Conservation (phyloP, 2,888 invertebrate species). For the Mactromeris polynyma region DNA sequence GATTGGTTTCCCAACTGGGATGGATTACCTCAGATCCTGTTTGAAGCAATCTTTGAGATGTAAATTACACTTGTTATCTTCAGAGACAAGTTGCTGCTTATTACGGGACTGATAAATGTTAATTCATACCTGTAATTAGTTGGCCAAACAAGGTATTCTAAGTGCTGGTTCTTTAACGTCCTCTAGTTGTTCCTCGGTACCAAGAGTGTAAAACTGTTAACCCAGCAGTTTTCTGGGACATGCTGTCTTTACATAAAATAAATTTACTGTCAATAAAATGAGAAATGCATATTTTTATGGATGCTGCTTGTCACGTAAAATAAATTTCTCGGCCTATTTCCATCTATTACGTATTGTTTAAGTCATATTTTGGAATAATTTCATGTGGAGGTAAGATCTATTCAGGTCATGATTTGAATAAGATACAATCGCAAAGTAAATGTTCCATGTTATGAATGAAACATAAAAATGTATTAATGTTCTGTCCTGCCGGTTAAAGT, state of each 20-base stretch:
- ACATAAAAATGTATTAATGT: neutral
- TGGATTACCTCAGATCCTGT: no score
- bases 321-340: neutral
- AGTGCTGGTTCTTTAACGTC: no score
- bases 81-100: no score
- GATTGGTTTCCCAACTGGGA: no score
- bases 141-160: no score
- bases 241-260: neutral
- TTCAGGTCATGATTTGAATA: neutral
- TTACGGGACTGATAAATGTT: no score
- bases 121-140: no score
- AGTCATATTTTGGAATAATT: conserved; percentile 3
- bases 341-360: neutral
- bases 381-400: conserved; percentile 2
- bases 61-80: no score
- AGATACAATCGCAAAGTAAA: neutral
- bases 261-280: conserved; percentile 10
- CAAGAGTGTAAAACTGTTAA: neutral
- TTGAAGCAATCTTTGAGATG: no score
- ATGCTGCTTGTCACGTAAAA: neutral
- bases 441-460: neutral
- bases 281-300: conserved; percentile 1
- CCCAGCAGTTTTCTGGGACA: neutral
- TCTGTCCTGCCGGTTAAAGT: neutral
- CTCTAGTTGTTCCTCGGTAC: neutral